Evolutionary conservation across 2,888 invertebrate genomes (phyloP), one percentile per base, ranked within the genome.

Genomic region (Drosophila ezoana): DNA sequence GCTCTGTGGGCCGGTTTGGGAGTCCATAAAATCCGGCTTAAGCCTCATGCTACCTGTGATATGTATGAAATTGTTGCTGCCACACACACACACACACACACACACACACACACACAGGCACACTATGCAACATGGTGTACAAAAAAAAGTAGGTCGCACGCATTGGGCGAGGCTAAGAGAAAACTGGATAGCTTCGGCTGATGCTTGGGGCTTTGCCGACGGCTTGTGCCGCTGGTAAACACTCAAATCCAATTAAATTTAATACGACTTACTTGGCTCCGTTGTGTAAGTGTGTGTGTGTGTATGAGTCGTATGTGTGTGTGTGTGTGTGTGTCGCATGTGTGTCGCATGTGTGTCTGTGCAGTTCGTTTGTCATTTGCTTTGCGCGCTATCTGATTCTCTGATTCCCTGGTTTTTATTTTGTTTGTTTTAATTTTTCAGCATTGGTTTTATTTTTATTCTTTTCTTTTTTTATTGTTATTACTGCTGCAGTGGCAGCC

Each of bases 221-320:
- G 88, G 86, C 83, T 82, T 82, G 80, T 77, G 79, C 79, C 84
- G 72, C 81, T 80, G 87, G 85, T 86, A 86, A 86, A 88, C 87
- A 84, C 89, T 88, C 87, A 86, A 86, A 86, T 86, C 85, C 85
- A 86, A 86, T 86, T 86, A 86, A 86, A 88, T 86, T 88, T 86
- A 88, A 86, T 86, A 84, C 85, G 89, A 88, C 89, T 86, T 86
- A 88, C 87, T 87, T 83, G 77, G 74, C 83, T 67, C 78, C 76
- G 71, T 67, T 66, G 47, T 48, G 52, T 40, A 2, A 18, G 2
- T 18, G 60, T 33, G 57, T 68, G 58, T 53, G 45, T 38, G 41
- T 61, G 66, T 37, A 43, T 23, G 57, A 40, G 51, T 47, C 5
- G 51, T 63, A 47, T 51, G 63, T 51, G 61, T 45, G 49, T 62